phyloP scores from a whole-genome alignment of 1,140 invertebrate species.

The Drosophila virilis region DNA sequence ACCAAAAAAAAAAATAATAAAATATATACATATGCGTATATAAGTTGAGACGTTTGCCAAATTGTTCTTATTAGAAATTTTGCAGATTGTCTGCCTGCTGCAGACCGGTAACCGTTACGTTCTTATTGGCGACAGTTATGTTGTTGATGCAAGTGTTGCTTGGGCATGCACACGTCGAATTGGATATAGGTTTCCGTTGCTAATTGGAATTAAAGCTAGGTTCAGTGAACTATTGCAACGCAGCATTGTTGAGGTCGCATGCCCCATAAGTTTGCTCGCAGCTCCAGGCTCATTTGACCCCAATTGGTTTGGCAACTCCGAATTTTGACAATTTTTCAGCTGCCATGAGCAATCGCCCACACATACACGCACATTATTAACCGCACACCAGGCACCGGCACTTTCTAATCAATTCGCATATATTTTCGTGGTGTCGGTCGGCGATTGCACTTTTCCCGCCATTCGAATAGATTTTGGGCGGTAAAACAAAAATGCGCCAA shows the following conservation, averaged over 20 bases:
- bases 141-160: neutral
- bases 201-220: neutral
- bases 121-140: conserved; percentile 10
- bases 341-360: neutral
- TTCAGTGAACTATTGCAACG: conserved; percentile 1
- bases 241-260: neutral
- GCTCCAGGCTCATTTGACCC: neutral
- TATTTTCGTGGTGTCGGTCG: conserved; percentile 42
- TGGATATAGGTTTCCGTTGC: neutral
- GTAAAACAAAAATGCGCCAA: conserved; percentile 78
- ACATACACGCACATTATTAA: no score
- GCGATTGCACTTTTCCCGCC: conserved; percentile 77
- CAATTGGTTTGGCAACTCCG: neutral
- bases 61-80: conserved; percentile 23
- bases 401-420: conserved; percentile 62
- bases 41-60: conserved; percentile 21
- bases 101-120: conserved; percentile 1
- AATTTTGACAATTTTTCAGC: neutral
- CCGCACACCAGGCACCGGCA: neutral
- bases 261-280: neutral
- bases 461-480: conserved; percentile 77
- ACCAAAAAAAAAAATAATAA: conserved; percentile 12
- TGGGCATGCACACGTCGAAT: neutral
- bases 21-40: neutral
- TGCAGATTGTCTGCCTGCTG: conserved; percentile 8